Conservation (phyloP, 2,113 vertebrate genomes). For the Lonchura striata region DNA sequence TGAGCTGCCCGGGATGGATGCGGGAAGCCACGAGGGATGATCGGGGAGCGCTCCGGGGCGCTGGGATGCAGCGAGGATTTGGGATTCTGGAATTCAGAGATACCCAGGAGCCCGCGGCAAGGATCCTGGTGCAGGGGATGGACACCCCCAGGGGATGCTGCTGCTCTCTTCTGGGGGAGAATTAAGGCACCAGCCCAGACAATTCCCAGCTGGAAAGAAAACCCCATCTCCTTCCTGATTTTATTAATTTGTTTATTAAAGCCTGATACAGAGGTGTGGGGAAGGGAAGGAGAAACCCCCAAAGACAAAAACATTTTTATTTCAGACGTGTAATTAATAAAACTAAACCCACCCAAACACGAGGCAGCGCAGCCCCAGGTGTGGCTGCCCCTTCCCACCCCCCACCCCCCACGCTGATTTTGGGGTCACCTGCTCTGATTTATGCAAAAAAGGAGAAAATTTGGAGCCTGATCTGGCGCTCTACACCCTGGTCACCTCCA, state of each 20-base stretch:
- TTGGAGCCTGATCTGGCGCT: background rate
- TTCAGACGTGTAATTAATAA: background rate
- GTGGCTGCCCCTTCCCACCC: background rate
- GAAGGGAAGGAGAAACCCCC: background rate
- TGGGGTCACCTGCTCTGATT: rapidly evolving
- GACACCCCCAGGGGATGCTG: background rate
- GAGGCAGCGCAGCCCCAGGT: rapidly evolving
- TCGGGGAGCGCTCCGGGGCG: rapidly evolving
- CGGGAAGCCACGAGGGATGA: rapidly evolving
- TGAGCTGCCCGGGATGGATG: rapidly evolving
- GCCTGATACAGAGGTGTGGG: background rate
- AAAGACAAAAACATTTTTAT: background rate
- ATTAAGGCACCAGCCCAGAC: background rate
- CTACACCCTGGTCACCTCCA: background rate
- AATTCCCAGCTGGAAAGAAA: background rate
- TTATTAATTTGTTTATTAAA: constrained; percentile 50
- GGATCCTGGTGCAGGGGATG: rapidly evolving
- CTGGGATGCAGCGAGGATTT: background rate
- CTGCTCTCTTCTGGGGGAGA: background rate
- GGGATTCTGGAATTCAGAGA: rapidly evolving
- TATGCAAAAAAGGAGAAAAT: background rate
- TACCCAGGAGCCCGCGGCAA: rapidly evolving
- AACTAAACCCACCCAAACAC: background rate
- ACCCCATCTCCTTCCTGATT: background rate
- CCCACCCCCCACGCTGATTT: rapidly evolving